These are phyloP conservation scores for Aradus depressus DNA, from an alignment of 2,888 invertebrate species.

Conservation along the genomic window DNA sequence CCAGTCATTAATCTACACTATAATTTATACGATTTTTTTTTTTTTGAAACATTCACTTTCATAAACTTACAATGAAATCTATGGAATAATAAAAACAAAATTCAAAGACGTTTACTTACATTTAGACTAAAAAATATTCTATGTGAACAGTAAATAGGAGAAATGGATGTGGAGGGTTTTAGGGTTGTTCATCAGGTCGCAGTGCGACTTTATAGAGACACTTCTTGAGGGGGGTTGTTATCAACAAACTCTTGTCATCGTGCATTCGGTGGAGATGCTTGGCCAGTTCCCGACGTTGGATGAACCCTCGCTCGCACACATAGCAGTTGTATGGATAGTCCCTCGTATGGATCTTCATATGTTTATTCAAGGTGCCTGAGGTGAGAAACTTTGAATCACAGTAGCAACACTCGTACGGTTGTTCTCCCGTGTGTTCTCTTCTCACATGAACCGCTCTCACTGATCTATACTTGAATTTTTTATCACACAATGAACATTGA, in stretches of 20 bases:
- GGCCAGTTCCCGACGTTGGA: conserved; percentile 26
- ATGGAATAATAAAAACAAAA: no score
- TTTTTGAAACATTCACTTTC: no score
- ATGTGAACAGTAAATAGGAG: no score
- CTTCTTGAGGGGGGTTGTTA: conserved; percentile 18
- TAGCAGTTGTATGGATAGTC: conserved; percentile 28
- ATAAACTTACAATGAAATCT: no score
- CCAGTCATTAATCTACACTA: no score
- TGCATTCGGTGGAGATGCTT: conserved; percentile 28
- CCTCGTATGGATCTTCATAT: conserved; percentile 34
- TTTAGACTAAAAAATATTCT: no score
- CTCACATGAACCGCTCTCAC: conserved; percentile 34
- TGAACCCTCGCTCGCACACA: conserved; percentile 29
- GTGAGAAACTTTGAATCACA: conserved; percentile 39
- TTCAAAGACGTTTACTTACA: no score
- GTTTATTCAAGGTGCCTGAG: conserved; percentile 39
- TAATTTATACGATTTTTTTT: no score
- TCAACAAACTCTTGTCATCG: conserved; percentile 21
- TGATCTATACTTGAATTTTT: conserved; percentile 29
- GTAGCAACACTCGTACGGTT: conserved; percentile 39
- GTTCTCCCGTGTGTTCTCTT: conserved; percentile 40
- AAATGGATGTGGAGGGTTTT: no score
- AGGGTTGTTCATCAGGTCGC: conserved; percentile 14
- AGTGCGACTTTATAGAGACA: conserved; percentile 28
- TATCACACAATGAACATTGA: conserved; percentile 28